These are phyloP conservation scores for Aurelia aurita DNA, from an alignment of 30 jellyfish, hydroid and myxozoan species.

Conservation along the genomic window DNA sequence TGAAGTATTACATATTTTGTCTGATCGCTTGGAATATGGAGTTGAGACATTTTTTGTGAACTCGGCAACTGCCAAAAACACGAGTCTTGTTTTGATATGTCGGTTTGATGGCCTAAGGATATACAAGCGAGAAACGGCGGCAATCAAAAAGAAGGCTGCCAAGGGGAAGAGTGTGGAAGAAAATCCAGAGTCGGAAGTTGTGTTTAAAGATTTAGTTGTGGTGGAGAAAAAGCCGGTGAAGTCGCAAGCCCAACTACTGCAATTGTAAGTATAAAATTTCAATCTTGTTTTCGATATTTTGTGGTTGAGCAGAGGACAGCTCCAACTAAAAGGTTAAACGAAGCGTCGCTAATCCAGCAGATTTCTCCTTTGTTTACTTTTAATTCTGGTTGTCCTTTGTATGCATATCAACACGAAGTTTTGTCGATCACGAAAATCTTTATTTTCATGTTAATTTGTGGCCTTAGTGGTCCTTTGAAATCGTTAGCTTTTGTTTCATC, in stretches of 20 bases:
- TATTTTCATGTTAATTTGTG: conserved; percentile 31
- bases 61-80: conserved; percentile 83
- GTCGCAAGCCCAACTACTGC: conserved; percentile 42
- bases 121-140: conserved; percentile 45
- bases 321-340: background rate
- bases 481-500: conserved; percentile 12
- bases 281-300: background rate
- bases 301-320: background rate
- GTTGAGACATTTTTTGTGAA: conserved; percentile 87
- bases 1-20: conserved; percentile 64
- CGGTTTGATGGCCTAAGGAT: conserved; percentile 96
- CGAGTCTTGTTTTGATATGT: conserved; percentile 75
- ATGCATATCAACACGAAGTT: background rate
- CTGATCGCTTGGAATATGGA: conserved; percentile 83
- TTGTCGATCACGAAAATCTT: background rate
- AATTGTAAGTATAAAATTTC: conserved; percentile 80
- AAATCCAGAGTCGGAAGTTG: conserved; percentile 42
- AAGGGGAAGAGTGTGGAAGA: background rate
- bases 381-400: conserved; percentile 11
- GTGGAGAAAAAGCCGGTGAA: conserved; percentile 31
- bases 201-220: conserved; percentile 31
- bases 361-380: conserved; percentile 5
- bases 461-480: background rate
- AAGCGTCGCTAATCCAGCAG: conserved; percentile 44
- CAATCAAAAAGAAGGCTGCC: conserved; percentile 1